phyloP scores from a whole-genome alignment of 2,888 invertebrate species.

The Myopa testacea region DNA sequence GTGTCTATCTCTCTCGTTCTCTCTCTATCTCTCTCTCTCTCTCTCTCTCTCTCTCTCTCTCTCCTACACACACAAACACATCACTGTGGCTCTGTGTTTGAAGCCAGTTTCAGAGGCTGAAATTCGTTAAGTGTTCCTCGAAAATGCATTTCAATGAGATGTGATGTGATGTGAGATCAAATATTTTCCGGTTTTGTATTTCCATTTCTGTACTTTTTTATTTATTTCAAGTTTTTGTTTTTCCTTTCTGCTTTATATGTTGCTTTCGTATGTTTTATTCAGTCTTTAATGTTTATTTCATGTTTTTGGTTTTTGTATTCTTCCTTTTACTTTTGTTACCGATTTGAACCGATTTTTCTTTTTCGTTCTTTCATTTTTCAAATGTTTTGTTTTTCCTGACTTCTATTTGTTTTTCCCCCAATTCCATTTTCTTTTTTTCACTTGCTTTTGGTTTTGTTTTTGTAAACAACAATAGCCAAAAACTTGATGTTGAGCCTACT shows the following conservation, averaged over 20 bases:
- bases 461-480: neutral
- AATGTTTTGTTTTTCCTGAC: neutral
- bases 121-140: conserved; percentile 36
- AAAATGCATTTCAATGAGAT: conserved; percentile 37
- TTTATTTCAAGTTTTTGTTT: neutral
- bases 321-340: neutral
- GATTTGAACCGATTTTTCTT: neutral
- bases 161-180: conserved; percentile 37
- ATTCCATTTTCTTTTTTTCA: neutral
- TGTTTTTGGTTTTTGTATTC: conserved; percentile 2
- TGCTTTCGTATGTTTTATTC: neutral
- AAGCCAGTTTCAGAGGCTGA: conserved; percentile 25
- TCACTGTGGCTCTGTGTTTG: neutral
- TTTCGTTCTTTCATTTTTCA: neutral
- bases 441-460: neutral
- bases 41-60: too few species aligned
- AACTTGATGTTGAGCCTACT: conserved; percentile 34
- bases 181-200: conserved; percentile 29
- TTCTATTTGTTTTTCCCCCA: neutral
- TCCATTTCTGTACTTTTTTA: neutral
- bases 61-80: neutral
- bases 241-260: neutral
- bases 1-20: neutral
- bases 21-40: too few species aligned
- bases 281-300: neutral